These are phyloP conservation scores for Synanthedon tipuliformis DNA, from an alignment of 2,888 invertebrate species.

Conservation along the genomic window DNA sequence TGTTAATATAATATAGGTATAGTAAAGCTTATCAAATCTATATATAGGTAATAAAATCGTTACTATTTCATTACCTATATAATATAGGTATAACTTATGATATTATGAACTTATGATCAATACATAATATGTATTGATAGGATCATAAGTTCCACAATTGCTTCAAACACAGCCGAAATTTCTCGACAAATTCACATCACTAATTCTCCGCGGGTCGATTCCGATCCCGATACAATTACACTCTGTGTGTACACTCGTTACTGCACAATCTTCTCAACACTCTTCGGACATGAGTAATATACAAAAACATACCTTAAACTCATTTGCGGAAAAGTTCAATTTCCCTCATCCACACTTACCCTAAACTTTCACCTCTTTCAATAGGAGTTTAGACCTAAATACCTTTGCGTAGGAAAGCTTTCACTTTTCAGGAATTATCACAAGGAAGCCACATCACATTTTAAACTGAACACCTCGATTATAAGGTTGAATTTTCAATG, in stretches of 20 bases:
- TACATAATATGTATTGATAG: neutral
- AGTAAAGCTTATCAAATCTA: no score
- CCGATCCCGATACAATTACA: slow-evolving; percentile 67
- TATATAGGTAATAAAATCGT: no score
- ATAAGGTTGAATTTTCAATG: slow-evolving; percentile 29
- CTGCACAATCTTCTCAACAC: slow-evolving; percentile 62
- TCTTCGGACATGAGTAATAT: slow-evolving; percentile 18
- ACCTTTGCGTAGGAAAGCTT: slow-evolving; percentile 65
- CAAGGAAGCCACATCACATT: slow-evolving; percentile 18
- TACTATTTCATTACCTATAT: slow-evolving; percentile 2
- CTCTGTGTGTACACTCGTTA: slow-evolving; percentile 62
- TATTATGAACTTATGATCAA: no score
- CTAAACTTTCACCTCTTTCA: slow-evolving; percentile 69
- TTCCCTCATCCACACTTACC: slow-evolving; percentile 21
- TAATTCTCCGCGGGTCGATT: slow-evolving; percentile 39
- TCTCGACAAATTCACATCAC: slow-evolving; percentile 35
- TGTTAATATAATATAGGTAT: no score
- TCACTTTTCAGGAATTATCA: slow-evolving; percentile 69
- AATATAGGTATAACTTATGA: no score
- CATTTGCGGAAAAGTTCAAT: slow-evolving; percentile 20
- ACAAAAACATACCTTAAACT: slow-evolving; percentile 27
- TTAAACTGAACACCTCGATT: slow-evolving; percentile 21
- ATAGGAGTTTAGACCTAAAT: slow-evolving; percentile 69
- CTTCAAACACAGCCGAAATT: slow-evolving; percentile 8
- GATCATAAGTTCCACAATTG: slow-evolving; percentile 22